A percentile compares a stretch with the other conserved stretches of the same genome.
phyloP scores from a whole-genome alignment of 2,797 vertebrate species.

The Sylvia borin region DNA sequence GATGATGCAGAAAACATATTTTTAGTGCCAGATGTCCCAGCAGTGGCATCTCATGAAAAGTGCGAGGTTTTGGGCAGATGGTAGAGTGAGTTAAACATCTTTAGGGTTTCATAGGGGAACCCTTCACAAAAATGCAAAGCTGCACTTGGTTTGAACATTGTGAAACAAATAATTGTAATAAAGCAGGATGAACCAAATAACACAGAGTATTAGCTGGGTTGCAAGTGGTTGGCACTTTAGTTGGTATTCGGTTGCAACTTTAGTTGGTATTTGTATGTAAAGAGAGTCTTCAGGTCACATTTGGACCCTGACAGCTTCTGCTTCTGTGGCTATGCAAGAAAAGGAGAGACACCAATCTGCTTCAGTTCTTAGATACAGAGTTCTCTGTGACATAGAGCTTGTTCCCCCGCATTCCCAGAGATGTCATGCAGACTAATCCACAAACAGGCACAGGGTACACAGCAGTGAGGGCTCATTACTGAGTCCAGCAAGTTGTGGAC shows the following conservation, averaged over 20 bases:
- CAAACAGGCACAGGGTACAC: neutral
- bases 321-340: neutral
- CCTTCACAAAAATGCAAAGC: conserved; percentile 2
- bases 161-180: neutral
- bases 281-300: neutral
- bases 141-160: neutral
- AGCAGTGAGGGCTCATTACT: neutral
- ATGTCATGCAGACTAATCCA: neutral
- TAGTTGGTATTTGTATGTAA: neutral
- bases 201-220: neutral
- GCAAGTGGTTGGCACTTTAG: neutral
- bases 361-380: neutral
- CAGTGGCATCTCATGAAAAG: conserved; percentile 14
- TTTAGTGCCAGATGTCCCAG: conserved; percentile 50
- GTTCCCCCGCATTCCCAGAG: neutral
- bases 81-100: neutral
- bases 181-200: neutral
- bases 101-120: neutral
- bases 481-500: neutral
- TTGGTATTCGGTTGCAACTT: neutral
- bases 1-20: conserved; percentile 56
- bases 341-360: neutral
- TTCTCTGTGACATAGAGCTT: neutral
- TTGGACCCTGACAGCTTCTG: neutral
- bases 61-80: conserved; percentile 48